phyloP scores from a whole-genome alignment of 2,113 vertebrate species.

The Chlorodrepanis virens region DNA sequence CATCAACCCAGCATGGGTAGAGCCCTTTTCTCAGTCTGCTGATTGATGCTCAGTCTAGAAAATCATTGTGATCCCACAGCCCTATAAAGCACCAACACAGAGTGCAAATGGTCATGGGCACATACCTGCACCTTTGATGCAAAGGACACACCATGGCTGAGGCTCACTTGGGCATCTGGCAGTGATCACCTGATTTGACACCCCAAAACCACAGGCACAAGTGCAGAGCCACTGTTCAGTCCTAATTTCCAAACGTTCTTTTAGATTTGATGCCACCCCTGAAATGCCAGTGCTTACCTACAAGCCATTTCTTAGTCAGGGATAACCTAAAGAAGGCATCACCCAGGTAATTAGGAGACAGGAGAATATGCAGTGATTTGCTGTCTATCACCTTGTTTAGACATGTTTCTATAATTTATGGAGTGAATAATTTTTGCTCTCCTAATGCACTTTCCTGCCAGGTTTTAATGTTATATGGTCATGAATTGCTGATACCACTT shows the following conservation, averaged over 20 bases:
- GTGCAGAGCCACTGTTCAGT: neutral
- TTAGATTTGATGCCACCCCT: neutral
- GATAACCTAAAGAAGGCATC: neutral
- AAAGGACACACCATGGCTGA: neutral
- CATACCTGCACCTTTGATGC: neutral
- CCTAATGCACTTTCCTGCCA: neutral
- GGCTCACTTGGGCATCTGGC: neutral
- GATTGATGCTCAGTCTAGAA: neutral
- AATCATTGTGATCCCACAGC: neutral
- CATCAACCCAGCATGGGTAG: fast-evolving
- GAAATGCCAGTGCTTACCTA: neutral
- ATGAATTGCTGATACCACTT: neutral
- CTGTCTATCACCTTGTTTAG: neutral
- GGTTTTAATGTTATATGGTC: neutral
- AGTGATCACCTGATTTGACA: neutral
- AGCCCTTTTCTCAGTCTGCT: neutral
- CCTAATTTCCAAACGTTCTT: neutral
- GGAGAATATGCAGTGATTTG: neutral
- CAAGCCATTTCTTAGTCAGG: neutral
- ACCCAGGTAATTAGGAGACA: neutral
- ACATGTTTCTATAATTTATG: neutral
- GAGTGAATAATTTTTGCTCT: neutral
- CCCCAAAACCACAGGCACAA: neutral
- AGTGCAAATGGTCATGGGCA: neutral
- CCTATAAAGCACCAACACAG: neutral